phyloP scores from a whole-genome alignment of 2,113 vertebrate species.

The Malurus cyaneus region DNA sequence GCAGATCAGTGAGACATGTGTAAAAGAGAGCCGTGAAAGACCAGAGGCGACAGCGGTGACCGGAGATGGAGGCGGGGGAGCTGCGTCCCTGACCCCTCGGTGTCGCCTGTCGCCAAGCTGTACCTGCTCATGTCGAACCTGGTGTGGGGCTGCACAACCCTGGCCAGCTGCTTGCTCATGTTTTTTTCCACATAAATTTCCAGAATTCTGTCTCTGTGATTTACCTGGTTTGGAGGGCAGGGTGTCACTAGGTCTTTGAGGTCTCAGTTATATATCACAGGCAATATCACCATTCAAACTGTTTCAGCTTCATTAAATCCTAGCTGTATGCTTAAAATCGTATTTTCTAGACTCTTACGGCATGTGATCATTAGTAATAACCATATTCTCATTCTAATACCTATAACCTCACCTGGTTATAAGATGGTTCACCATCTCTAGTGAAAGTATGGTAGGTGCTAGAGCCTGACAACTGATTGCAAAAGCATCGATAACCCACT shows the following conservation, averaged over 20 bases:
- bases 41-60: background rate
- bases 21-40: background rate
- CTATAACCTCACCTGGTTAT: background rate
- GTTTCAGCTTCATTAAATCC: background rate
- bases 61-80: background rate
- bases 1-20: too few species aligned
- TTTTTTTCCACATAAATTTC: background rate
- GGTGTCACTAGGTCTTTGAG: background rate
- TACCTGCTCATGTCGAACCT: too few species aligned
- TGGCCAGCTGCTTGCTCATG: background rate
- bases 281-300: background rate
- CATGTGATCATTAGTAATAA: background rate
- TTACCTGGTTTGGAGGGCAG: background rate
- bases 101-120: background rate
- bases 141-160: background rate
- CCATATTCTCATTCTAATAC: background rate
- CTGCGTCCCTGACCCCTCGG: too few species aligned
- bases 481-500: background rate
- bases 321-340: background rate
- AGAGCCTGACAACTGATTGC: background rate
- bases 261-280: background rate
- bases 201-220: background rate
- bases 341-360: background rate
- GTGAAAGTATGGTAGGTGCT: background rate
- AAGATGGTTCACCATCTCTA: too few species aligned